Base-by-base conservation (phyloP, 2,797 vertebrate species). In the Phoeniculus purpureus region DNA sequence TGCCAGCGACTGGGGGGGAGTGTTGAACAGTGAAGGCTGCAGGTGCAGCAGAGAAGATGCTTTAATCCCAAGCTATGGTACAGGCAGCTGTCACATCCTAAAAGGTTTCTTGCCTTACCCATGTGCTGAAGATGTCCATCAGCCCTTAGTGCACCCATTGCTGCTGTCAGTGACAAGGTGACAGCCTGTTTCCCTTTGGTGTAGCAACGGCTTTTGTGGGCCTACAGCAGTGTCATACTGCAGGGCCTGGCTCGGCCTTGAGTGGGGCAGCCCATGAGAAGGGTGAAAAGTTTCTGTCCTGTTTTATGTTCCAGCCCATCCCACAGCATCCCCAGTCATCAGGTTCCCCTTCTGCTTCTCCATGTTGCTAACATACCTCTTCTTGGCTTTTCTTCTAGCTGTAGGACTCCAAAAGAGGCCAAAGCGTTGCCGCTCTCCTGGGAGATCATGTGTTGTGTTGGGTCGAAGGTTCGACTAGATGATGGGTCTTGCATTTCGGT, bases 211-310 rank as follows among this genome's bases (percentile, higher is more conserved):
- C n/a, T 82, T 9, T 32, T 45, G 21, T 25, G 25, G 27, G 17
- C 0, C 1, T 12, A 11, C 26, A 68, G 40, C 48, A 27, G 14
- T 1, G 26, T 27, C 4, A 0, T 3, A 1, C 21, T 12, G 43
- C 47, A 65, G 60, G 26, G n/a, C 31, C 50, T 45, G 37, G 12
- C 56, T 82, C 20, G 6, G 2, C 15, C 48, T 12, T 12, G 3
- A 29, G 50, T 4, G 15, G 4, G 15, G 23, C 52, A 70, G 71
- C 34, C 21, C 48, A 26, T 0, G 4, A 48, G 26, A 12, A 22
- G 12, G 47, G 14, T 31, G 54, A 51, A 65, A 40, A n/a, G 15
- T 2, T 0, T 15, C 32, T 40, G 25, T 74, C 10, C 29, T 0
- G 0, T 52, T 75, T 43, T 27, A 31, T 20, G 43, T 62, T 65